phyloP scores from a whole-genome alignment of 1,140 invertebrate genomes.

The Kradibia gibbosae region DNA sequence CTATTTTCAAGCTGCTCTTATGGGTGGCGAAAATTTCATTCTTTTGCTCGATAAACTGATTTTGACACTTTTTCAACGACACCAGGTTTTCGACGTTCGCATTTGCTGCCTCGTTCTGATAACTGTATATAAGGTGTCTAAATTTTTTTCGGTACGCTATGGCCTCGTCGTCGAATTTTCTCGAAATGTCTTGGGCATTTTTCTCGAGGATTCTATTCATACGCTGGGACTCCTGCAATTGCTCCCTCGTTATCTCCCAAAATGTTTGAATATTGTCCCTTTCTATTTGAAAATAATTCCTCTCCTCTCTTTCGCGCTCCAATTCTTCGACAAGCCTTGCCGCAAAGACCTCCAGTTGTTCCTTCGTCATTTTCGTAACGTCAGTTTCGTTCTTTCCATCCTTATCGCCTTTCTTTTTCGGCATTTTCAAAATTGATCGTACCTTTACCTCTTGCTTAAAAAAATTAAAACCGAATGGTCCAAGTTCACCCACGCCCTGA shows the following conservation, averaged over 20 bases:
- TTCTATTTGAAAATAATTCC: constrained; percentile 96
- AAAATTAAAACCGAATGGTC: neutral
- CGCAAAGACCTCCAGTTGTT: constrained; percentile 92
- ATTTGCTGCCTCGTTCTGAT: constrained; percentile 87
- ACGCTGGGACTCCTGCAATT: constrained; percentile 86
- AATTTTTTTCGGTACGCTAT: constrained; percentile 92
- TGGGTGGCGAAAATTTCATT: constrained; percentile 86
- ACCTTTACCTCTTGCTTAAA: neutral
- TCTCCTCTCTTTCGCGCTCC: constrained; percentile 93
- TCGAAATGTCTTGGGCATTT: constrained; percentile 26
- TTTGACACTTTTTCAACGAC: constrained; percentile 81
- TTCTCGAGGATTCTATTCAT: constrained; percentile 69
- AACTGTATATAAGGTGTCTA: constrained; percentile 93
- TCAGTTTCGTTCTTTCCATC: constrained; percentile 73
- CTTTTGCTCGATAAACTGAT: constrained; percentile 83
- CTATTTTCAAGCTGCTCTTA: constrained; percentile 79
- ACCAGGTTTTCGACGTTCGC: constrained; percentile 85
- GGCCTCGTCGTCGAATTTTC: constrained; percentile 79
- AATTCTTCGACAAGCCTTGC: constrained; percentile 91
- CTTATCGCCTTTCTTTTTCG: constrained; percentile 5
- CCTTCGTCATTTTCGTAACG: constrained; percentile 92
- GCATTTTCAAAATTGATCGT: constrained; percentile 15
- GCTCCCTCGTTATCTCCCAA: constrained; percentile 92
- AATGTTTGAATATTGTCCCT: constrained; percentile 94
- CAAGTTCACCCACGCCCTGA: neutral